A percentile compares a stretch with the other conserved stretches of the same genome.
phyloP scores from a whole-genome alignment of 2,797 vertebrate species.

The Dryobates pubescens region DNA sequence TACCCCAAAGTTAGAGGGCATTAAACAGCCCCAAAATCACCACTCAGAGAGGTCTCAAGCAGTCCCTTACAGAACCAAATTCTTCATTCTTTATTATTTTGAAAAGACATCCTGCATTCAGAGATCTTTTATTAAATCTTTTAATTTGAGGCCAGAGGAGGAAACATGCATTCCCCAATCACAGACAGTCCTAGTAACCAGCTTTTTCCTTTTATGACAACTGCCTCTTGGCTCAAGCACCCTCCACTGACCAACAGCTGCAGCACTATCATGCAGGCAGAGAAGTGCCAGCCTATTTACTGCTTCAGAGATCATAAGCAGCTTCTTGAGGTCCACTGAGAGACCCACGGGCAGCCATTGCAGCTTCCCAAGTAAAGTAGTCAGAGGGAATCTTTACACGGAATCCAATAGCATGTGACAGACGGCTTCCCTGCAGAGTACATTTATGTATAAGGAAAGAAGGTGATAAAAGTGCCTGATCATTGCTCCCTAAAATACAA shows the following conservation, averaged over 20 bases:
- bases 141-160: background rate
- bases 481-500: constrained; percentile 58
- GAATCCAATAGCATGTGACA: background rate
- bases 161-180: rapidly evolving
- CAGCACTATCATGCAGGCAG: rapidly evolving
- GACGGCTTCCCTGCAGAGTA: background rate
- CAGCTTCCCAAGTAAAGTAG: background rate
- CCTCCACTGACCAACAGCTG: background rate
- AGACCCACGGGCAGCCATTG: background rate
- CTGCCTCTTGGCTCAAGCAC: background rate
- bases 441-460: constrained; percentile 1
- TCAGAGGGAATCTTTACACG: background rate
- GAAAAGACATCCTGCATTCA: background rate
- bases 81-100: background rate
- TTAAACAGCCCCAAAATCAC: background rate
- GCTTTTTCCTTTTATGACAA: background rate
- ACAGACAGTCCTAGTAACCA: rapidly evolving
- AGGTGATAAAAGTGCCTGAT: constrained; percentile 51
- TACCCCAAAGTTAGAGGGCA: background rate
- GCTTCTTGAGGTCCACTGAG: background rate
- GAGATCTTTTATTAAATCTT: background rate
- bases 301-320: background rate
- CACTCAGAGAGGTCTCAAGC: background rate
- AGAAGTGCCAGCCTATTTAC: background rate
- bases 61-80: background rate